phyloP scores from a whole-genome alignment of 2,113 vertebrate genomes.

The Pygoscelis antarcticus region DNA sequence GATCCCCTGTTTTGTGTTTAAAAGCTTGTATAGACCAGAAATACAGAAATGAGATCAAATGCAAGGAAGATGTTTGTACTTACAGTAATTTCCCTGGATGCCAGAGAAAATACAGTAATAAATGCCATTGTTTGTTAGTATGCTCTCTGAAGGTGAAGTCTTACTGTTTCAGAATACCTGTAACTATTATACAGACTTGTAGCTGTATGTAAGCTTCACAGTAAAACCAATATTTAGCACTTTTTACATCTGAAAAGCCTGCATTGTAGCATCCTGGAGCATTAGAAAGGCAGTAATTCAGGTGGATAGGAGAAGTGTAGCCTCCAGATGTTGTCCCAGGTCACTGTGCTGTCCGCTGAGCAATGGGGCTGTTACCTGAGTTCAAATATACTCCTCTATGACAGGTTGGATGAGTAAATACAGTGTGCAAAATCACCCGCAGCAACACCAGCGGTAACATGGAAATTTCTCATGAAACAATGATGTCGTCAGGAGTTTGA shows the following conservation, averaged over 20 bases:
- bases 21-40: background rate
- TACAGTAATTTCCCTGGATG: background rate
- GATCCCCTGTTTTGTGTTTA: background rate
- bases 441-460: too few species aligned
- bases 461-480: too few species aligned
- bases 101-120: background rate
- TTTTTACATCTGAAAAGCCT: background rate
- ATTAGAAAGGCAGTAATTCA: background rate
- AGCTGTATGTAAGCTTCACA: background rate
- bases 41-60: background rate
- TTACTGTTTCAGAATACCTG: background rate
- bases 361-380: rapidly evolving
- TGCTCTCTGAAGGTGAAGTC: background rate
- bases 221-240: background rate
- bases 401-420: background rate
- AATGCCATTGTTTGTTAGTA: background rate
- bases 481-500: rapidly evolving
- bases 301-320: background rate
- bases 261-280: background rate
- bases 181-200: background rate
- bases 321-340: background rate
- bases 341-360: background rate
- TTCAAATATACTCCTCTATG: rapidly evolving
- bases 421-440: background rate
- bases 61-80: background rate